Evolutionary conservation across 2,113 vertebrate species (phyloP).

Genomic region (Aepyceros melampus): DNA sequence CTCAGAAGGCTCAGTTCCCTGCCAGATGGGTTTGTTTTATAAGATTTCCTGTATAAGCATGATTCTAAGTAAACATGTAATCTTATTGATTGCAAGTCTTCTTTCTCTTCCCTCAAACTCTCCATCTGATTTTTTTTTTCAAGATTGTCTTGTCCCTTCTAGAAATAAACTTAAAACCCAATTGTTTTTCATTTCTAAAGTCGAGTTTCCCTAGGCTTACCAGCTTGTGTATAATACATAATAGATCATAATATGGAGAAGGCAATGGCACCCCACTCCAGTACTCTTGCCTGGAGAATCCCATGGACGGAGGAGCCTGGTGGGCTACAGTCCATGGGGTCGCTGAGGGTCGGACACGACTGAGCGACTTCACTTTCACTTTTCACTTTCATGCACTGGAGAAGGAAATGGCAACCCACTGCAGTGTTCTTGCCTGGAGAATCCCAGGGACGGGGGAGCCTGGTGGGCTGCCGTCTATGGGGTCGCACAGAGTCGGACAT

Average conservation of each 20-base stretch:
- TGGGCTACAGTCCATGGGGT: too few species aligned
- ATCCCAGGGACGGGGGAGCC: too few species aligned
- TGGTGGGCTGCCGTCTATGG: too few species aligned
- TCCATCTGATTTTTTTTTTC: slow-evolving; percentile 29
- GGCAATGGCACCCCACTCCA: too few species aligned
- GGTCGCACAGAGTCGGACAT: too few species aligned
- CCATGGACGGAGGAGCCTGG: too few species aligned
- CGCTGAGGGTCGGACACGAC: too few species aligned
- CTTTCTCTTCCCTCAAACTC: background rate
- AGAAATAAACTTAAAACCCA: slow-evolving; percentile 32
- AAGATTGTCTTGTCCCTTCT: slow-evolving; percentile 9
- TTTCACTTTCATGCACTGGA: too few species aligned
- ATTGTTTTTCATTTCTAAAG: slow-evolving; percentile 35
- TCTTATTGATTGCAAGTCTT: slow-evolving; percentile 43
- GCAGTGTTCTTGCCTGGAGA: too few species aligned
- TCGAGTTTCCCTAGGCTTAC: slow-evolving; percentile 5
- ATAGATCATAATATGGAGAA: background rate
- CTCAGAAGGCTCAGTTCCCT: background rate
- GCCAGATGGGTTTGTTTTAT: slow-evolving; percentile 32
- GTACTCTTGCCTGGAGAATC: too few species aligned
- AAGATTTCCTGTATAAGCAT: slow-evolving; percentile 7
- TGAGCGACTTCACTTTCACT: too few species aligned
- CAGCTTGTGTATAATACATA: background rate
- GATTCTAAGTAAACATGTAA: slow-evolving; percentile 54
- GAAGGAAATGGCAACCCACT: too few species aligned